Conservation (phyloP, 2,113 vertebrate species). For the Leucoraja erinaceus region DNA sequence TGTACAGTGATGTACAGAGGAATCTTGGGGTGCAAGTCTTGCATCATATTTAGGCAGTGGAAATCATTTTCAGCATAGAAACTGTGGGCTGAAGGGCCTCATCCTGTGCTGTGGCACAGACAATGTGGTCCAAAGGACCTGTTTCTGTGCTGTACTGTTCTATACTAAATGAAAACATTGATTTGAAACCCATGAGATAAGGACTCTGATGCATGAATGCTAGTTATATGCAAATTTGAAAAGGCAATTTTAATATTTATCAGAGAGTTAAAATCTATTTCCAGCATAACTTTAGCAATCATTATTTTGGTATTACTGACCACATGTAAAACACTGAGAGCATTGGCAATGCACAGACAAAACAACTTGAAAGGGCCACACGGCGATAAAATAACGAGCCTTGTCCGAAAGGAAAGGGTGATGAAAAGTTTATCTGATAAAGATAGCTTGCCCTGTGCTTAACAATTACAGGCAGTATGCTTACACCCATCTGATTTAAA, state of each 20-base stretch:
- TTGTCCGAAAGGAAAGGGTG: slow-evolving; percentile 23
- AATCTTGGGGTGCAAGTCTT: too few relatives aligned
- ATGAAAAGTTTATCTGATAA: slow-evolving; percentile 37
- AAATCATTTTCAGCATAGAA: too few relatives aligned
- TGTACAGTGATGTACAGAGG: too few relatives aligned
- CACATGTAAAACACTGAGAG: background rate
- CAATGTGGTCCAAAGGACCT: too few relatives aligned
- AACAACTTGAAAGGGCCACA: slow-evolving; percentile 32
- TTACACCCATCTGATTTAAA: slow-evolving; percentile 14
- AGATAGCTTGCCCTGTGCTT: slow-evolving; percentile 4
- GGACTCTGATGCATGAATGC: background rate
- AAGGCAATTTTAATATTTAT: background rate
- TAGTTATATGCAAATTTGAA: background rate
- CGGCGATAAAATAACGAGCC: slow-evolving; percentile 14
- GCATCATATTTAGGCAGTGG: too few relatives aligned
- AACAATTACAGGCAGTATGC: slow-evolving; percentile 17
- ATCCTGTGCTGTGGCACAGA: too few relatives aligned
- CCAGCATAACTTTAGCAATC: background rate
- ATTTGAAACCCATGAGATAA: background rate
- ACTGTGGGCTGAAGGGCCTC: too few relatives aligned
- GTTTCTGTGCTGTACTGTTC: too few relatives aligned
- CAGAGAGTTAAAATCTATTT: background rate
- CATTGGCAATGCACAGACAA: background rate
- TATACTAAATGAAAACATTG: background rate
- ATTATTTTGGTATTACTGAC: background rate